These are phyloP conservation scores for Geopemphigus sp. DNA, from an alignment of 1,140 invertebrate genomes.

Conservation along the genomic window DNA sequence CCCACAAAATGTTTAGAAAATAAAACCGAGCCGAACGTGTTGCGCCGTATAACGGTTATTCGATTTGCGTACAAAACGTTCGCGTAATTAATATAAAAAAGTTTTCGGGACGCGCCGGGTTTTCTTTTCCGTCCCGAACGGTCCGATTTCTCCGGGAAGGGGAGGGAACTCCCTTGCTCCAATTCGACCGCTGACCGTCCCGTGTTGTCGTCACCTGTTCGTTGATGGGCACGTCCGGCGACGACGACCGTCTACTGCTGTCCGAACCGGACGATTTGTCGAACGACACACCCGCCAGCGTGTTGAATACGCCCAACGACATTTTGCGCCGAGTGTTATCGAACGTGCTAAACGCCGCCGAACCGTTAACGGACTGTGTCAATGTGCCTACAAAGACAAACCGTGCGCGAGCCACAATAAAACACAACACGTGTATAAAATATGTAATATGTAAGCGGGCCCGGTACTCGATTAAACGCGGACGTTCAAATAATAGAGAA, in stretches of 20 bases:
- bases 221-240: background rate
- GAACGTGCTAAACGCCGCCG: slow-evolving; percentile 33
- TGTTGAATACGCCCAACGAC: slow-evolving; percentile 33
- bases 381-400: slow-evolving; percentile 30
- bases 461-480: background rate
- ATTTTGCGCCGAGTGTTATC: slow-evolving; percentile 31
- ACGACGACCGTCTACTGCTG: slow-evolving; percentile 33
- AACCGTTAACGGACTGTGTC: background rate
- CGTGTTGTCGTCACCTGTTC: slow-evolving; percentile 19
- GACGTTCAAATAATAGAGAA: too few relatives aligned
- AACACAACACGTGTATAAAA: background rate
- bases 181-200: background rate
- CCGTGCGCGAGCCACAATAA: slow-evolving; percentile 6
- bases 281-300: slow-evolving; percentile 29
- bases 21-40: too few relatives aligned
- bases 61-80: too few relatives aligned
- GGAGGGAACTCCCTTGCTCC: too few relatives aligned
- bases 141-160: too few relatives aligned
- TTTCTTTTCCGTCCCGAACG: too few relatives aligned
- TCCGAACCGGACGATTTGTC: slow-evolving; percentile 42
- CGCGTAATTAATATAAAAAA: too few relatives aligned
- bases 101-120: too few relatives aligned
- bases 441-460: too few relatives aligned
- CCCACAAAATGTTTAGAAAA: too few relatives aligned
- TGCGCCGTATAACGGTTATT: too few relatives aligned